A percentile compares a stretch with the other conserved stretches of the same genome.
Evolutionary conservation across 1,140 invertebrate genomes (phyloP).

Genomic region (Stegodyphus mimosarum): DNA sequence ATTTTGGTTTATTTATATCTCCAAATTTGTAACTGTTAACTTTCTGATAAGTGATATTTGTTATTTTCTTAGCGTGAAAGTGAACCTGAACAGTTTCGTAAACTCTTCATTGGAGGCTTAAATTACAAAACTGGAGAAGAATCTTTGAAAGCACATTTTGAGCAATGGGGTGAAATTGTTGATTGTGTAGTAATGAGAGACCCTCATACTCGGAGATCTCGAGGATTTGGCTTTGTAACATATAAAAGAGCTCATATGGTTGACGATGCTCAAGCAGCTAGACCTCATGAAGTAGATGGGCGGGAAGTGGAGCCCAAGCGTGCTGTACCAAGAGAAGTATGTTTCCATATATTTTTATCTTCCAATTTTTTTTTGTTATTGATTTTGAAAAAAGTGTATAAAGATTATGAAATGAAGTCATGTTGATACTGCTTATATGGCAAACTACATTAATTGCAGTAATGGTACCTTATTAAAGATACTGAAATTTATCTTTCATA

Average conservation of each 20-base stretch:
- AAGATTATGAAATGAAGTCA: too few species aligned
- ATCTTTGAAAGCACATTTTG: constrained; percentile 90
- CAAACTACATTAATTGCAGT: background rate
- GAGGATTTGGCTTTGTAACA: constrained; percentile 97
- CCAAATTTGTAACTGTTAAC: background rate
- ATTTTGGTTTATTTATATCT: too few species aligned
- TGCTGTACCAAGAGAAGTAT: constrained; percentile 86
- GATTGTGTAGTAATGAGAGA: constrained; percentile 99
- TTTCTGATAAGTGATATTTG: background rate
- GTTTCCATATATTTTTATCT: background rate
- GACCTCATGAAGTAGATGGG: constrained; percentile 84
- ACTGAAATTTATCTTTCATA: too few species aligned
- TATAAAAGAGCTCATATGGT: constrained; percentile 92
- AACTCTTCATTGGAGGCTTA: constrained; percentile 97
- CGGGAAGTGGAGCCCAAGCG: constrained; percentile 96
- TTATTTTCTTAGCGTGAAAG: constrained; percentile 14
- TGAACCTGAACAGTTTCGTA: constrained; percentile 89
- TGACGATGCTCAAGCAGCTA: constrained; percentile 90
- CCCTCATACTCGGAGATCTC: constrained; percentile 84
- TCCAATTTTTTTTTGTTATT: background rate
- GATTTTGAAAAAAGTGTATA: background rate
- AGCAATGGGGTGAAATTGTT: constrained; percentile 96
- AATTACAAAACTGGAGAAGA: constrained; percentile 96
- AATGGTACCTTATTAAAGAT: background rate
- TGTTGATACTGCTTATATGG: background rate